phyloP scores from a whole-genome alignment of 1,140 invertebrate species.

The Plutomurus gul region DNA sequence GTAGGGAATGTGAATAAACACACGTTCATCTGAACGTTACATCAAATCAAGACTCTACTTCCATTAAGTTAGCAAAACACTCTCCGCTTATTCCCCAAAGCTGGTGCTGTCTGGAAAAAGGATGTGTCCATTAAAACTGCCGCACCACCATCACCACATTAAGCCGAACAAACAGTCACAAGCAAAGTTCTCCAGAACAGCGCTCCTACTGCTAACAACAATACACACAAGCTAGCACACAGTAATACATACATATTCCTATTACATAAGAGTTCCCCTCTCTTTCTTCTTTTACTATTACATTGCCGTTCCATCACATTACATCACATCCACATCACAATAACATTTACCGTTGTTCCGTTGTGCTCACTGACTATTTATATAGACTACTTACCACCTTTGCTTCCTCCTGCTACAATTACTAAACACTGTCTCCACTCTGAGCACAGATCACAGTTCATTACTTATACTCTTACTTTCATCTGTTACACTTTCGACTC shows the following conservation, averaged over 20 bases:
- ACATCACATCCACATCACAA: constrained; percentile 10
- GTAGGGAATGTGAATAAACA: no score
- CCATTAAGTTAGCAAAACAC: no score
- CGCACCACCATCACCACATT: no score
- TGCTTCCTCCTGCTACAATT: neutral
- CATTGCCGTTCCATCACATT: constrained; percentile 10
- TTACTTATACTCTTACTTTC: neutral
- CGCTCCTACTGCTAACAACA: no score
- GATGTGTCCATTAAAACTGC: neutral
- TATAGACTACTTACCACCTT: neutral
- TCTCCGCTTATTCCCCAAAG: neutral
- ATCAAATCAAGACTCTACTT: no score
- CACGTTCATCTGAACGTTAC: no score
- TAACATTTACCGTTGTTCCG: constrained; percentile 1
- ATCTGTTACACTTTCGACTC: neutral
- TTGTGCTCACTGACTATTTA: no score
- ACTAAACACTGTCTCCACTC: no score
- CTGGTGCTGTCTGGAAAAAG: neutral
- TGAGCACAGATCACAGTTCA: neutral
- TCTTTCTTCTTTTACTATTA: constrained; percentile 10
- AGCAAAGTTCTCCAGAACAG: no score
- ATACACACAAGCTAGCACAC: no score
- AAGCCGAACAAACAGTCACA: no score
- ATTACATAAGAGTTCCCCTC: no score
- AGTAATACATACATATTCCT: neutral